Conservation (phyloP, 2,113 vertebrate genomes). For the Gavialis gangeticus region DNA sequence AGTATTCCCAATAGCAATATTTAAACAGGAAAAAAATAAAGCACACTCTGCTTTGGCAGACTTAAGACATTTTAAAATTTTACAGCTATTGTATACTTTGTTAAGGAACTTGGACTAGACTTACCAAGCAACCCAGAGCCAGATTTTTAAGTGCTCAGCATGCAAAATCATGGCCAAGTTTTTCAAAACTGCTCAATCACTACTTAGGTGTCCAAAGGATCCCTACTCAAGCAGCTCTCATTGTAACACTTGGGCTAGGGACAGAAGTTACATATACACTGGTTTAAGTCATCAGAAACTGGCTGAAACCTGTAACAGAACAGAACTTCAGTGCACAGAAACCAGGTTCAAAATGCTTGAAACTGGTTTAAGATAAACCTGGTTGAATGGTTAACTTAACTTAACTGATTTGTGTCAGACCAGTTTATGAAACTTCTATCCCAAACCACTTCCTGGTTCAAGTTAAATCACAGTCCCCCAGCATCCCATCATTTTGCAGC, state of each 20-base stretch:
- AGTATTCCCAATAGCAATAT: conserved; percentile 64
- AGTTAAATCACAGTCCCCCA: too few relatives aligned
- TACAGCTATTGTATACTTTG: conserved; percentile 29
- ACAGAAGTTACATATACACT: too few relatives aligned
- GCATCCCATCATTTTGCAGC: neutral
- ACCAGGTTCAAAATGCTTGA: fast-evolving
- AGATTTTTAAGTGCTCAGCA: neutral
- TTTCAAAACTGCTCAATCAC: neutral
- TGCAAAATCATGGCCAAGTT: neutral
- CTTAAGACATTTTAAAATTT: conserved; percentile 58
- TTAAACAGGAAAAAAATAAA: conserved; percentile 59
- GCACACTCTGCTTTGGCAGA: conserved; percentile 43
- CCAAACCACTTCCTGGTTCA: too few relatives aligned
- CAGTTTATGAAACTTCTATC: neutral
- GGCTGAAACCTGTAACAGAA: too few relatives aligned
- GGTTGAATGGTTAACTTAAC: fast-evolving
- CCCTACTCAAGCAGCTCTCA: neutral
- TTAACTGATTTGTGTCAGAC: neutral
- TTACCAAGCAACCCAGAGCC: conserved; percentile 46
- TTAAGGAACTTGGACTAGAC: conserved; percentile 26
- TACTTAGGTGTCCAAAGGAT: neutral
- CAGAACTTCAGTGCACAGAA: neutral
- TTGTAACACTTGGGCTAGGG: neutral
- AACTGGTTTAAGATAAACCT: neutral
- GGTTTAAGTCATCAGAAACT: too few relatives aligned